These are phyloP conservation scores for Sminthurides bifidus DNA, from an alignment of 1,140 invertebrate genomes.

Conservation along the genomic window DNA sequence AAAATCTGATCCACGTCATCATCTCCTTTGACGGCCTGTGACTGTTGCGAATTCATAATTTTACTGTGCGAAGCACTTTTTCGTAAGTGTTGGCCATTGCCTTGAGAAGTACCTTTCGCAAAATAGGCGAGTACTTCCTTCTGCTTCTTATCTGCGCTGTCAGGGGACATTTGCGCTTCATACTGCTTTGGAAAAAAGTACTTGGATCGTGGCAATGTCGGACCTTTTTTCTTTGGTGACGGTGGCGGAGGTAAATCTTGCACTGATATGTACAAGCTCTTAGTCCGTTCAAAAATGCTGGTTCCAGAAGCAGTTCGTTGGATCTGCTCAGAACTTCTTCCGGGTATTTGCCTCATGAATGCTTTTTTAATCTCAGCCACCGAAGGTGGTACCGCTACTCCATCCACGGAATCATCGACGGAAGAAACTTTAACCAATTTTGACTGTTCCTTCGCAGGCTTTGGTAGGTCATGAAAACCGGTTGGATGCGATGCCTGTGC, in stretches of 20 bases:
- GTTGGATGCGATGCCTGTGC: too few relatives aligned
- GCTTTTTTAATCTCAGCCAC: too few relatives aligned
- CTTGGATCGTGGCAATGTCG: constrained; percentile 14
- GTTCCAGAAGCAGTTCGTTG: constrained; percentile 27
- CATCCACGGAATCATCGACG: too few relatives aligned
- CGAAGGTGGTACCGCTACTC: too few relatives aligned
- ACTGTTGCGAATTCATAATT: constrained; percentile 29
- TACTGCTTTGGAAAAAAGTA: constrained; percentile 53
- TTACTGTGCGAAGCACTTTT: constrained; percentile 31
- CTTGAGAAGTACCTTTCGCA: constrained; percentile 9
- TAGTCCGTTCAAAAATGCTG: constrained; percentile 27
- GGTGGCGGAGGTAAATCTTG: constrained; percentile 9
- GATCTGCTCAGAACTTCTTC: background rate
- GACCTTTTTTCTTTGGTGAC: constrained; percentile 37
- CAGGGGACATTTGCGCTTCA: constrained; percentile 60
- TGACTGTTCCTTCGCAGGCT: too few relatives aligned
- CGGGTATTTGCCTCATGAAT: too few relatives aligned
- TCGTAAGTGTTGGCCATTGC: background rate
- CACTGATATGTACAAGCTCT: constrained; percentile 18
- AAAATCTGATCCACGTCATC: constrained; percentile 40
- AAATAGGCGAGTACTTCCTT: constrained; percentile 70
- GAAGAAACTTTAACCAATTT: too few relatives aligned
- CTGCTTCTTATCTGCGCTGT: constrained; percentile 59
- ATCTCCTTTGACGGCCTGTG: constrained; percentile 27
- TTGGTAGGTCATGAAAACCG: too few relatives aligned